phyloP scores from a whole-genome alignment of 1,140 invertebrate genomes.

The Maniola jurtina region DNA sequence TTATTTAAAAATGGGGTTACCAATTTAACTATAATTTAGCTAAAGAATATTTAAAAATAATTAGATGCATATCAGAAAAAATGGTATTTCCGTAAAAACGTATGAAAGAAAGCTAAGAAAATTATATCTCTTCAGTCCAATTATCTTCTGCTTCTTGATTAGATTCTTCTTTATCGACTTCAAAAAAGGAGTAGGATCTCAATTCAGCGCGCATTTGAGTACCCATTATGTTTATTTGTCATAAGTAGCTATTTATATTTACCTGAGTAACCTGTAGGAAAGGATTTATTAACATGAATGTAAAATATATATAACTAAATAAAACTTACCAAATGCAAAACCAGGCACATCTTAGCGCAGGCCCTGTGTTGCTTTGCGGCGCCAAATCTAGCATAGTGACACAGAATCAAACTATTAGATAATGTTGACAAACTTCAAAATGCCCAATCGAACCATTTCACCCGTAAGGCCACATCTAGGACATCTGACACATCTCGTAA shows the following conservation, averaged over 20 bases:
- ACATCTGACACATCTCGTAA: conserved; percentile 9
- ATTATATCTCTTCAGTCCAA: not conserved
- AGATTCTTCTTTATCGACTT: too few species aligned
- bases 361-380: conserved; percentile 38
- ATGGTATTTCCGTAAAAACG: not conserved
- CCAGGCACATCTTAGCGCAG: conserved; percentile 40
- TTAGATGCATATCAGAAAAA: conserved; percentile 3
- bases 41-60: not conserved
- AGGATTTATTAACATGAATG: conserved; percentile 22
- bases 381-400: conserved; percentile 66
- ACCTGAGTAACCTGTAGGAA: conserved; percentile 35
- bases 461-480: conserved; percentile 16
- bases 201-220: too few species aligned
- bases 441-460: conserved; percentile 23
- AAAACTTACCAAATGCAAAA: conserved; percentile 50
- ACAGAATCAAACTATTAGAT: conserved; percentile 69
- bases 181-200: too few species aligned
- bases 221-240: too few species aligned
- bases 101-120: too few species aligned
- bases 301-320: conserved; percentile 1
- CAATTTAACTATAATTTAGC: not conserved
- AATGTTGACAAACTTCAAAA: conserved; percentile 17
- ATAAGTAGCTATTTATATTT: conserved; percentile 10
- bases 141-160: not conserved
- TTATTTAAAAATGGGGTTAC: not conserved